Evolutionary conservation across 2,888 invertebrate genomes (phyloP).

Genomic region (Malthinus flaveolus): DNA sequence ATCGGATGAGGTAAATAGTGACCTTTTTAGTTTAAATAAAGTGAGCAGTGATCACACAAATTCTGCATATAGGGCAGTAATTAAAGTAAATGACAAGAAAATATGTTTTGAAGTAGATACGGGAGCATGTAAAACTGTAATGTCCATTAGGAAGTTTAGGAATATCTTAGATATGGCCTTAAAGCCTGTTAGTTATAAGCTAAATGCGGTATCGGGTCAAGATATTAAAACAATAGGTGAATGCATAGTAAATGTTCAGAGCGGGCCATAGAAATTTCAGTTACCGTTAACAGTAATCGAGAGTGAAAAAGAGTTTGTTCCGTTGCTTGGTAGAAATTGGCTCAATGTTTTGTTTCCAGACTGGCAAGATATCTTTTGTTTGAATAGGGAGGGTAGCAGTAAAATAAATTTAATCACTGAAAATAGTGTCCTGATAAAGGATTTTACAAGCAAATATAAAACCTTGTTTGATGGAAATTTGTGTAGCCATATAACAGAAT

Average conservation of each 20-base stretch:
- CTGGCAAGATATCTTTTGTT: slow-evolving; percentile 11
- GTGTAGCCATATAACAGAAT: slow-evolving; percentile 4
- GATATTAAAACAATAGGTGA: slow-evolving; percentile 14
- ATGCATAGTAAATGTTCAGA: slow-evolving; percentile 9
- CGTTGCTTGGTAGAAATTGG: slow-evolving; percentile 28
- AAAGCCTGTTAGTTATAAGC: slow-evolving; percentile 9
- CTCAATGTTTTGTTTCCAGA: slow-evolving; percentile 19
- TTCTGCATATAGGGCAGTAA: too few species aligned
- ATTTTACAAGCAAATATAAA: too few species aligned
- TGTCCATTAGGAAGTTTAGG: slow-evolving; percentile 7
- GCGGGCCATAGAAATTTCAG: too few species aligned
- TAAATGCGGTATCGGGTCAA: slow-evolving; percentile 20
- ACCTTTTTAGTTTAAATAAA: too few species aligned
- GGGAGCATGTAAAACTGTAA: slow-evolving; percentile 20
- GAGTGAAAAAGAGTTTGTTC: slow-evolving; percentile 11
- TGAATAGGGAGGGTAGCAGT: neutral
- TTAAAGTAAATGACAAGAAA: neutral
- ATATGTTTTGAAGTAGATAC: slow-evolving; percentile 62
- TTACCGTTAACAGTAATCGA: neutral
- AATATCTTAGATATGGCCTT: slow-evolving; percentile 7
- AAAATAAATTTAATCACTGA: neutral
- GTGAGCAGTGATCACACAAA: too few species aligned
- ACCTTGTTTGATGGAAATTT: neutral
- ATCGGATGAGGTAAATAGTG: too few species aligned
- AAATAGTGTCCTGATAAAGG: too few species aligned